phyloP scores from a whole-genome alignment of 2,797 vertebrate species.

The Furcifer pardalis region DNA sequence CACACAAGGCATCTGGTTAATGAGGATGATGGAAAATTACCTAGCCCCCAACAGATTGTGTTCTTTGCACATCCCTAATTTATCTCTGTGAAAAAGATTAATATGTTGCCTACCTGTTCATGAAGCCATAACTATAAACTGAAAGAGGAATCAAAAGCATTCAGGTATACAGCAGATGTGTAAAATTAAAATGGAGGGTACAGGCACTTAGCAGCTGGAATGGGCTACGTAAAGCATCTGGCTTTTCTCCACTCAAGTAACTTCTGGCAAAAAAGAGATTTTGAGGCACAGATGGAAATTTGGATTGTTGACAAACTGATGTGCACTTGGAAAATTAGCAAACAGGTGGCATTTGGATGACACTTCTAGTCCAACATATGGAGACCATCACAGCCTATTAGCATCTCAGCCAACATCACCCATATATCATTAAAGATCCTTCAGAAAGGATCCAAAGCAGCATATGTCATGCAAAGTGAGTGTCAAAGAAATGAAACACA shows the following conservation, averaged over 20 bases:
- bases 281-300: conserved; percentile 11
- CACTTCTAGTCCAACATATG: conserved; percentile 15
- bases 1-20: background rate
- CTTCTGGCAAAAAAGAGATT: conserved; percentile 20
- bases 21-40: background rate
- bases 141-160: background rate
- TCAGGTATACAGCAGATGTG: background rate
- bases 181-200: background rate
- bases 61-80: background rate
- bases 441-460: background rate
- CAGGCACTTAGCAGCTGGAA: conserved; percentile 11
- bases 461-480: background rate
- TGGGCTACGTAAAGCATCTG: conserved; percentile 13
- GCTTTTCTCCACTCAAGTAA: conserved; percentile 1
- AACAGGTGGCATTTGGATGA: conserved; percentile 24
- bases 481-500: background rate
- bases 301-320: background rate
- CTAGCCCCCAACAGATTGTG: background rate
- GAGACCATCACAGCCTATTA: conserved; percentile 13
- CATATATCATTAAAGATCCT: background rate
- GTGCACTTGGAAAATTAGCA: background rate
- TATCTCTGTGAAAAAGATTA: background rate
- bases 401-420: background rate
- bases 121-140: background rate
- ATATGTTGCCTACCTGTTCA: too few species aligned